Conservation (phyloP, 23 tunicate genomes). For the Botrylloides violaceus region DNA sequence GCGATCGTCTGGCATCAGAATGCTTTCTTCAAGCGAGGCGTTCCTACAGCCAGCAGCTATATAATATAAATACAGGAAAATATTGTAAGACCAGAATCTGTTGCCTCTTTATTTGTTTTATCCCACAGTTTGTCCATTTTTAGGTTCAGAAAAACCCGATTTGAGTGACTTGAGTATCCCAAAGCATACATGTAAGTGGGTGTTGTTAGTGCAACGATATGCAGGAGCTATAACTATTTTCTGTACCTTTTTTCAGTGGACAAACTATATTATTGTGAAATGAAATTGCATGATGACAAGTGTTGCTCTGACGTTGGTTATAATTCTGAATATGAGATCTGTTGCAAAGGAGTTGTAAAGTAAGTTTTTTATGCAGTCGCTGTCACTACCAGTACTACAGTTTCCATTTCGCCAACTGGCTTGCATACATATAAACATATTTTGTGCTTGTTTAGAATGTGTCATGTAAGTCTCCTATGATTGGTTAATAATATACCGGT, state of each 20-base stretch:
- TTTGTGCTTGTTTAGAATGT: no score
- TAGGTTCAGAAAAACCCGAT: conserved; percentile 49
- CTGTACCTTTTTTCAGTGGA: conserved; percentile 12
- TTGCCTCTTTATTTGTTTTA: no score
- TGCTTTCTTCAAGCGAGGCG: conserved; percentile 51
- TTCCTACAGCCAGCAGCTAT: conserved; percentile 39
- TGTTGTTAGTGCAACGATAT: neutral
- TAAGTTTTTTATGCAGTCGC: conserved; percentile 7
- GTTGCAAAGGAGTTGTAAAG: conserved; percentile 53
- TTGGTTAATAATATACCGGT: no score
- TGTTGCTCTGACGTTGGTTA: conserved; percentile 71
- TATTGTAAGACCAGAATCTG: conserved; percentile 41
- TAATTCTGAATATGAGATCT: conserved; percentile 54
- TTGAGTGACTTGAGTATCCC: conserved; percentile 28
- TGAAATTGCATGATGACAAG: conserved; percentile 46
- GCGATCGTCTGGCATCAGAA: conserved; percentile 75
- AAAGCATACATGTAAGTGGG: conserved; percentile 50
- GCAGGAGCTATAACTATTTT: neutral
- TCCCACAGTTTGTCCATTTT: neutral
- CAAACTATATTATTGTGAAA: conserved; percentile 50
- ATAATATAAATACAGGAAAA: conserved; percentile 43
- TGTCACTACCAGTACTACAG: no score
- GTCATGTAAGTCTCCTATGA: no score
- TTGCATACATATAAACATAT: no score
- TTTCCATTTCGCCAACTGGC: no score